Conservation (phyloP, 2,888 invertebrate genomes). For the Campoplex nolae region DNA sequence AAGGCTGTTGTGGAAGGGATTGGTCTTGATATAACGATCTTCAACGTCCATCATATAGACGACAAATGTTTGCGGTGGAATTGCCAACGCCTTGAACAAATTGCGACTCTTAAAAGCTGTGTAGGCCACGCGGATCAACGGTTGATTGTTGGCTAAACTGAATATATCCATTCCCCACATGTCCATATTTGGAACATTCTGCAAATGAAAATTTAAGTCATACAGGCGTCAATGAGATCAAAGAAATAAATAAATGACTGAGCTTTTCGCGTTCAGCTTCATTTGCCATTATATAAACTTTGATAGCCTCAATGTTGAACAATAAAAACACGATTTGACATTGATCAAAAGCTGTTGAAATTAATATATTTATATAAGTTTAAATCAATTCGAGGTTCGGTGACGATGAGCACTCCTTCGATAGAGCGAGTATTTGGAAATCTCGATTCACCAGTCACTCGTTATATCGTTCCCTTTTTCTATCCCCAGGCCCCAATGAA, state of each 20-base stretch:
- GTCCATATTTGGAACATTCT: slow-evolving; percentile 90
- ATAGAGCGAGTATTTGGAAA: neutral
- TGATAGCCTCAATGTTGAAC: neutral
- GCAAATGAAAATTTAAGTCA: slow-evolving; percentile 57
- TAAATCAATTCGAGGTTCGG: neutral
- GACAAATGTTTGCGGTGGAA: slow-evolving; percentile 96
- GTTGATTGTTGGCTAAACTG: slow-evolving; percentile 95
- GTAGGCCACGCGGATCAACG: slow-evolving; percentile 97
- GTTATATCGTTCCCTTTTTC: neutral
- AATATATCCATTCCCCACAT: slow-evolving; percentile 99
- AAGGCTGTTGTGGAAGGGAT: slow-evolving; percentile 99
- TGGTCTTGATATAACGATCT: slow-evolving; percentile 98
- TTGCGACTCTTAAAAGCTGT: slow-evolving; percentile 96
- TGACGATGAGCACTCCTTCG: neutral
- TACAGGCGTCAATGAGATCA: neutral
- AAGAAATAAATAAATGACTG: neutral
- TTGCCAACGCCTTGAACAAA: slow-evolving; percentile 95
- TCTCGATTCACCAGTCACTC: neutral
- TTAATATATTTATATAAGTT: neutral
- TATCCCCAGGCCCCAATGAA: neutral
- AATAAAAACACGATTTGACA: neutral
- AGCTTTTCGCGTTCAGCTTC: neutral
- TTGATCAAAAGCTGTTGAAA: neutral
- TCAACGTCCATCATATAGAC: slow-evolving; percentile 99
- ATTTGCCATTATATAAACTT: neutral